Conservation (phyloP, 2,797 vertebrate species). For the Antrozous pallidus region DNA sequence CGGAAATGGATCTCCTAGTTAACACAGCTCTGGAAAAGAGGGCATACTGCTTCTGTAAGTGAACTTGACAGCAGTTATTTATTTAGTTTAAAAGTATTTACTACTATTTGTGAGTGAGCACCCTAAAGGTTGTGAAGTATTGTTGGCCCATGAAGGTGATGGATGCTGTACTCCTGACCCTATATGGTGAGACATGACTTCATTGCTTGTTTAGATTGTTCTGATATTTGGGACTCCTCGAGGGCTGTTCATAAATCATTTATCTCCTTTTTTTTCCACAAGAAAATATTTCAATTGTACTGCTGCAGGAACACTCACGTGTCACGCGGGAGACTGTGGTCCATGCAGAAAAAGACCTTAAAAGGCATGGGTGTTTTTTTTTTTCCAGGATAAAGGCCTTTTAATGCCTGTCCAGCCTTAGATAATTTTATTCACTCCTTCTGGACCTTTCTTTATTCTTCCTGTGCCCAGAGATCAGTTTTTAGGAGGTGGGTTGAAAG, state of each 20-base stretch:
- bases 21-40: constrained; percentile 78
- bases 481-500: constrained; percentile 95
- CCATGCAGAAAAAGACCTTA: constrained; percentile 88
- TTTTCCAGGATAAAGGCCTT: constrained; percentile 92
- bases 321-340: constrained; percentile 82
- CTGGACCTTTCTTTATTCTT: constrained; percentile 92
- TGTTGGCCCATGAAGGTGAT: constrained; percentile 87
- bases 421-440: constrained; percentile 99
- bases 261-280: constrained; percentile 83
- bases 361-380: constrained; percentile 82
- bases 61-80: constrained; percentile 86
- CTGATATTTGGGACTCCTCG: constrained; percentile 89
- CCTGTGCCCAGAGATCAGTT: constrained; percentile 95
- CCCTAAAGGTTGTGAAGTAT: constrained; percentile 87
- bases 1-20: constrained; percentile 65
- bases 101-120: constrained; percentile 85
- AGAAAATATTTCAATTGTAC: constrained; percentile 87
- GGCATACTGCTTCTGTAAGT: constrained; percentile 83
- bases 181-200: constrained; percentile 89
- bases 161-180: constrained; percentile 87
- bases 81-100: constrained; percentile 89
- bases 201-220: constrained; percentile 90
- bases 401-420: constrained; percentile 99
- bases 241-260: constrained; percentile 91
- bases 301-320: constrained; percentile 83